Percentiles rank a stretch among this genome's conserved stretches.
These are phyloP conservation scores for Myrmecophaga tridactyla DNA, from an alignment of 2,113 vertebrate genomes.

Conservation along the genomic window DNA sequence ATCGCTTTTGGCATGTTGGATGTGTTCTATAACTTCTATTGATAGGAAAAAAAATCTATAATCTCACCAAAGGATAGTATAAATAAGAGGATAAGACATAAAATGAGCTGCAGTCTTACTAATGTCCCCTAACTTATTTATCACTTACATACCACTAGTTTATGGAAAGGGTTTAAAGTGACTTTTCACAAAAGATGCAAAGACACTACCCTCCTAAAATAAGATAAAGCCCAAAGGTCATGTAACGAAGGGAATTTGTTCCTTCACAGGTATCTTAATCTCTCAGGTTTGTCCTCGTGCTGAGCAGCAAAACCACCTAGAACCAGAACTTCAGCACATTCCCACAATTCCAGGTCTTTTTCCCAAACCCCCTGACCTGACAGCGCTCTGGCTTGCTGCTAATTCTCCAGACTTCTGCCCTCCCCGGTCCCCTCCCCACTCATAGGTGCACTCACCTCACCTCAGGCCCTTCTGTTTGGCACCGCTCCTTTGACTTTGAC, in stretches of 20 bases:
- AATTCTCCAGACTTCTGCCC: background rate
- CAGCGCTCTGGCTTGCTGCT: background rate
- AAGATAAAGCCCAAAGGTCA: background rate
- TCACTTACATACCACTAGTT: background rate
- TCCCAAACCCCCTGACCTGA: background rate
- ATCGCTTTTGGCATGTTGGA: background rate
- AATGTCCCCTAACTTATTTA: background rate
- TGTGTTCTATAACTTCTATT: background rate
- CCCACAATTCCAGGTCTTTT: background rate
- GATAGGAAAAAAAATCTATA: background rate
- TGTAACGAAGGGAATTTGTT: background rate
- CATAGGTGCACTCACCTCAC: no score
- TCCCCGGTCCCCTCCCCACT: fast-evolving
- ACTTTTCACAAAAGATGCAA: conserved; percentile 20
- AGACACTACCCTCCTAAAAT: conserved; percentile 1
- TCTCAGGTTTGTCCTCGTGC: background rate
- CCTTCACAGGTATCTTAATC: background rate
- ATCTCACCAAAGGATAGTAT: background rate
- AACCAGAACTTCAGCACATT: background rate
- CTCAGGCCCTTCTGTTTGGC: background rate
- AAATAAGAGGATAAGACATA: conserved; percentile 13
- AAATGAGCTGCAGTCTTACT: background rate
- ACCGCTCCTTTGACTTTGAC: background rate
- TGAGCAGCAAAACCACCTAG: background rate
- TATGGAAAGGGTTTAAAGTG: conserved; percentile 10